Conservation (phyloP, 1,140 invertebrate genomes). For the Drosophila rhopaloa region DNA sequence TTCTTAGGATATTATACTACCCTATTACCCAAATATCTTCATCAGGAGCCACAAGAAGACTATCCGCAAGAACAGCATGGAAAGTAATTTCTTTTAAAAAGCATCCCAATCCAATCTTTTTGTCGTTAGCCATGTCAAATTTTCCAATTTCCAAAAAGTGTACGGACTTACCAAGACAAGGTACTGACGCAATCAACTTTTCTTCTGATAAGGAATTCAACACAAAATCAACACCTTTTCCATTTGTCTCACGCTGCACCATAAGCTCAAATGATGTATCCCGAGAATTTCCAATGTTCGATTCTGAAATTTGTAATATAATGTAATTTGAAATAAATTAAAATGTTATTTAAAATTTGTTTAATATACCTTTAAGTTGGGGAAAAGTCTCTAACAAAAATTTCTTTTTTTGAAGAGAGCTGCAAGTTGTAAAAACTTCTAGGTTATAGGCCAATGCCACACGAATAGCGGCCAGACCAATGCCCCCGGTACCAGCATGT, state of each 20-base stretch:
- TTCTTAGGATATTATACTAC: not conserved
- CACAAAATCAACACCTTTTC: conserved; percentile 88
- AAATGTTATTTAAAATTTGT: not conserved
- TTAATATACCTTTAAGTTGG: conserved; percentile 85
- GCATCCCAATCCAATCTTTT: conserved; percentile 88
- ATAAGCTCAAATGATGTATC: conserved; percentile 88
- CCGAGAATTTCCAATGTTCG: conserved; percentile 87
- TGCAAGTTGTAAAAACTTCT: conserved; percentile 91
- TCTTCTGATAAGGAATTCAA: conserved; percentile 89
- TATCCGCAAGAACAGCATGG: conserved; percentile 94
- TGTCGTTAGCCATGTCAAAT: conserved; percentile 89
- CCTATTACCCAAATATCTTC: conserved; percentile 84
- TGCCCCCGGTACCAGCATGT: conserved; percentile 95
- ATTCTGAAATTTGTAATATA: conserved; percentile 75
- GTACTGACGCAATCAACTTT: conserved; percentile 89
- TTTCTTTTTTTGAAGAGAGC: conserved; percentile 90
- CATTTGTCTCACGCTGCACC: conserved; percentile 86
- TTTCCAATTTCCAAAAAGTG: conserved; percentile 92
- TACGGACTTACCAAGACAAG: conserved; percentile 89
- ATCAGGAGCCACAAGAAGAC: conserved; percentile 87
- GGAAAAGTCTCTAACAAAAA: conserved; percentile 92
- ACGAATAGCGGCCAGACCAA: conserved; percentile 94
- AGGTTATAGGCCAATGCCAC: conserved; percentile 90
- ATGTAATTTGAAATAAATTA: not conserved
- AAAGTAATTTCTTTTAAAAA: conserved; percentile 94